Percentiles rank a stretch among this genome's conserved stretches.
These are phyloP conservation scores for Clarias pachynema DNA, from an alignment of 2,797 vertebrate species.

Conservation along the genomic window DNA sequence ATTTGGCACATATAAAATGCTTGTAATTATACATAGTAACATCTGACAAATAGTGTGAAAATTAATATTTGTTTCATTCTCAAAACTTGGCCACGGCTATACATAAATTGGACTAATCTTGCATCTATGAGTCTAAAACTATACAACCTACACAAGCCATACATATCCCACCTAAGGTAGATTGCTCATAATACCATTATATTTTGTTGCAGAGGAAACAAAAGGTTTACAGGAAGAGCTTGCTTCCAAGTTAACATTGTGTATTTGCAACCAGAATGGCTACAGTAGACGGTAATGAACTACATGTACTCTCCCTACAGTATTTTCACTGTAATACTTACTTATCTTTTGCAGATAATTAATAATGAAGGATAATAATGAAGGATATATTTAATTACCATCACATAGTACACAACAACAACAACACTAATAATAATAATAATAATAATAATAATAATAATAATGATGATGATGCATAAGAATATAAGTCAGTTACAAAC, in stretches of 20 bases:
- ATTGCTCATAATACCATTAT: background rate
- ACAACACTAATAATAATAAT: background rate
- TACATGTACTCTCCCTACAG: background rate
- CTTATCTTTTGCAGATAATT: background rate
- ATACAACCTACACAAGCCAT: too few relatives aligned
- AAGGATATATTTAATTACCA: background rate
- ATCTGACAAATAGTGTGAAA: too few relatives aligned
- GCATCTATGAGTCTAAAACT: too few relatives aligned
- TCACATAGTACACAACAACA: background rate
- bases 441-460: background rate
- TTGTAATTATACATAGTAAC: too few relatives aligned
- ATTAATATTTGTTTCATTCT: too few relatives aligned
- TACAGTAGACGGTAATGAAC: constrained; percentile 4
- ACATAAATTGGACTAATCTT: too few relatives aligned
- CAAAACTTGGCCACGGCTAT: too few relatives aligned
- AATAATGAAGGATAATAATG: background rate
- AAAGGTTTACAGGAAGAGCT: background rate
- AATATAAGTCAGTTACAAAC: background rate
- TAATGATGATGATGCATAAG: background rate
- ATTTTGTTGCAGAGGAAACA: background rate
- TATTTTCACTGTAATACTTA: background rate
- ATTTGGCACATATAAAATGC: too few relatives aligned
- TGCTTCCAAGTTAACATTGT: background rate
- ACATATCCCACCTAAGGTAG: background rate
- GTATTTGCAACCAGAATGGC: background rate